Evolutionary conservation across 2,113 vertebrate species (phyloP).

Genomic region (Sylvilagus bachmani): DNA sequence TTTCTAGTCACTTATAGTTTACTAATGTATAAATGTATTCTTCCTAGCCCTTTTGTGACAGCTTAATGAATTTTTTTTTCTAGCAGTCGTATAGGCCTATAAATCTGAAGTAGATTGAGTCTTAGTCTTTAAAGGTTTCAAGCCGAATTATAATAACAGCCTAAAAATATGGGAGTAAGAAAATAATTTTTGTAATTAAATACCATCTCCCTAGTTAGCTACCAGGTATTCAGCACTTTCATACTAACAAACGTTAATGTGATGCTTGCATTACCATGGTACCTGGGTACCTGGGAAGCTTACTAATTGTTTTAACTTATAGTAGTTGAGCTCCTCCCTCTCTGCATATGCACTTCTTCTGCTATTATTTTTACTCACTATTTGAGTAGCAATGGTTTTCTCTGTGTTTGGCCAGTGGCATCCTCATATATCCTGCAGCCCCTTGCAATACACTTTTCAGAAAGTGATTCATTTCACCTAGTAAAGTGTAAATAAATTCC

Average conservation of each 20-base stretch:
- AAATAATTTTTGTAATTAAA: slow-evolving; percentile 23
- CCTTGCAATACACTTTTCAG: neutral
- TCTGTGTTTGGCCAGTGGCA: neutral
- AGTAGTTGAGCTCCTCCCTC: rapidly evolving
- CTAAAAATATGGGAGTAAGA: neutral
- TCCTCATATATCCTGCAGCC: neutral
- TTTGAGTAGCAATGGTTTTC: neutral
- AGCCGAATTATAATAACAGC: neutral
- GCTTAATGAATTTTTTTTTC: slow-evolving; percentile 45
- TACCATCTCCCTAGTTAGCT: neutral
- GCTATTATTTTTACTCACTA: neutral
- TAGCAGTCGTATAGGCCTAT: slow-evolving; percentile 45
- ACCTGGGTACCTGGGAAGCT: neutral
- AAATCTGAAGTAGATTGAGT: slow-evolving; percentile 49
- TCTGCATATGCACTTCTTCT: rapidly evolving
- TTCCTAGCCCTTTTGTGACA: neutral
- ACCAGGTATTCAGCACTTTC: neutral
- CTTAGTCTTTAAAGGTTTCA: slow-evolving; percentile 55
- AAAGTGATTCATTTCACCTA: neutral
- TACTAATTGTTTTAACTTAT: neutral
- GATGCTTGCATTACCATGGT: neutral
- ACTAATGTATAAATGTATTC: neutral
- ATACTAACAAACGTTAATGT: neutral
- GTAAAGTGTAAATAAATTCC: neutral
- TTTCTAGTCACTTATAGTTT: neutral